These are phyloP conservation scores for Ecdyonurus torrentis DNA, from an alignment of 2,888 invertebrate genomes.

Conservation along the genomic window DNA sequence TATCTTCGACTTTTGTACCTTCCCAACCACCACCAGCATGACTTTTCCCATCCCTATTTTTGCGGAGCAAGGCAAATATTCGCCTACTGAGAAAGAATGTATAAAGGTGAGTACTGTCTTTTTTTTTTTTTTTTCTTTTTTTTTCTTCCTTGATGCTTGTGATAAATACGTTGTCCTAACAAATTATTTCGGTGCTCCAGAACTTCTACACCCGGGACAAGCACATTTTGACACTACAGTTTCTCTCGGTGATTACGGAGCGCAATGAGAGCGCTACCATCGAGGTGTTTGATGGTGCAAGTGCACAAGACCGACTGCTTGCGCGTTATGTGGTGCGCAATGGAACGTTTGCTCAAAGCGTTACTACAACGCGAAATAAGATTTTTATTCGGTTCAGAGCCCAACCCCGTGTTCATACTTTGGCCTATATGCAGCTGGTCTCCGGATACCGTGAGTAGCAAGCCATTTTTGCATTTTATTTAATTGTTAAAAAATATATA, in stretches of 20 bases:
- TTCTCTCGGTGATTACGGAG: constrained; percentile 63
- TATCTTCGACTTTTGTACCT: constrained; percentile 68
- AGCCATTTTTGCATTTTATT: background rate
- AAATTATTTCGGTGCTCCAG: constrained; percentile 18
- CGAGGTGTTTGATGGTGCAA: constrained; percentile 20
- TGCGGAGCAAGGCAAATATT: constrained; percentile 60
- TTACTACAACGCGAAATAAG: constrained; percentile 63
- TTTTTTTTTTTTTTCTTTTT: constrained; percentile 5
- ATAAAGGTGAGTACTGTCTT: constrained; percentile 36
- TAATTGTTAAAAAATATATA: background rate
- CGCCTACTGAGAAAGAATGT: constrained; percentile 52
- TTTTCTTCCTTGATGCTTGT: constrained; percentile 6
- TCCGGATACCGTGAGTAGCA: constrained; percentile 49
- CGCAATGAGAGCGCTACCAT: constrained; percentile 45
- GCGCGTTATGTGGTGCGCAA: constrained; percentile 60
- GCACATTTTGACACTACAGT: constrained; percentile 70
- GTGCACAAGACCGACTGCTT: constrained; percentile 44
- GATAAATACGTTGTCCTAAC: background rate
- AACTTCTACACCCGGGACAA: constrained; percentile 61
- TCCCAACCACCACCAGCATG: constrained; percentile 68
- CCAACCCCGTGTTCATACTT: constrained; percentile 49
- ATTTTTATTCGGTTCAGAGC: constrained; percentile 67
- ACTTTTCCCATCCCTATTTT: constrained; percentile 74
- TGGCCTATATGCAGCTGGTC: constrained; percentile 61
- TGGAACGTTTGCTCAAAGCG: constrained; percentile 72